A percentile compares a stretch with the other conserved stretches of the same genome.
Evolutionary conservation across 2,888 invertebrate genomes (phyloP).

Genomic region (Drosophila demipolita): DNA sequence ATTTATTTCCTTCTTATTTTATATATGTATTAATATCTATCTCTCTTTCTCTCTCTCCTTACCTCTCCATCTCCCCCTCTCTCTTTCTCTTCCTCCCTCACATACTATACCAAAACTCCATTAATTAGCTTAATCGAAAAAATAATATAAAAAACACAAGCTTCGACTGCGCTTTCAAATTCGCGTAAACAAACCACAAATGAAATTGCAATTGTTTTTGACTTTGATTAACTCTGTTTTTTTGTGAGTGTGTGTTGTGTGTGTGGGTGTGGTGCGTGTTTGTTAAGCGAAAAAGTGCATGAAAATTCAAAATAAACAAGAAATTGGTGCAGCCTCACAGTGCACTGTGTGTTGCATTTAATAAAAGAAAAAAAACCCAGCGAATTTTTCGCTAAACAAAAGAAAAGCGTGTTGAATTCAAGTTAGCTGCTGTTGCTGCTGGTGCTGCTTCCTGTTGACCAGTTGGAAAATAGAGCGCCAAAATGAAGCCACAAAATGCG

Average conservation of each 20-base stretch:
- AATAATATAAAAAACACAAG: neutral
- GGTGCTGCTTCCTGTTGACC: slow-evolving; percentile 10
- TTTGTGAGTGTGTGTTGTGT: neutral
- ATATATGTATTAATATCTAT: neutral
- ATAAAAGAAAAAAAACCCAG: slow-evolving; percentile 1
- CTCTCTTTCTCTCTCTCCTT: neutral
- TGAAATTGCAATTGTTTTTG: slow-evolving; percentile 48
- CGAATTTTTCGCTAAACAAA: slow-evolving; percentile 31
- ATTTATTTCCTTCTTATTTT: neutral
- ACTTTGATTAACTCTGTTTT: slow-evolving; percentile 55
- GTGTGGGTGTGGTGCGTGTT: neutral
- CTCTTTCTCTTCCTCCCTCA: neutral
- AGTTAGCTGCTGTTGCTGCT: slow-evolving; percentile 8
- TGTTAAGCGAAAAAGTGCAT: slow-evolving; percentile 19
- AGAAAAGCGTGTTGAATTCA: slow-evolving; percentile 18
- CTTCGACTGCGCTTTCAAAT: slow-evolving; percentile 5
- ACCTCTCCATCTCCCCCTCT: no score
- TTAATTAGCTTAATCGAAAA: neutral
- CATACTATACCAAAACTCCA: neutral
- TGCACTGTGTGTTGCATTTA: neutral
- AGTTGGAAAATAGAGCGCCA: slow-evolving; percentile 43
- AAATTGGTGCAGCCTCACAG: slow-evolving; percentile 15
- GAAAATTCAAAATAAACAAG: slow-evolving; percentile 14
- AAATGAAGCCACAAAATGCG: slow-evolving; percentile 59
- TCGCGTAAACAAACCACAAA: slow-evolving; percentile 9